Evolutionary conservation across 2,113 vertebrate genomes (phyloP), one percentile per base, ranked within the genome.

Genomic region (Phycodurus eques): DNA sequence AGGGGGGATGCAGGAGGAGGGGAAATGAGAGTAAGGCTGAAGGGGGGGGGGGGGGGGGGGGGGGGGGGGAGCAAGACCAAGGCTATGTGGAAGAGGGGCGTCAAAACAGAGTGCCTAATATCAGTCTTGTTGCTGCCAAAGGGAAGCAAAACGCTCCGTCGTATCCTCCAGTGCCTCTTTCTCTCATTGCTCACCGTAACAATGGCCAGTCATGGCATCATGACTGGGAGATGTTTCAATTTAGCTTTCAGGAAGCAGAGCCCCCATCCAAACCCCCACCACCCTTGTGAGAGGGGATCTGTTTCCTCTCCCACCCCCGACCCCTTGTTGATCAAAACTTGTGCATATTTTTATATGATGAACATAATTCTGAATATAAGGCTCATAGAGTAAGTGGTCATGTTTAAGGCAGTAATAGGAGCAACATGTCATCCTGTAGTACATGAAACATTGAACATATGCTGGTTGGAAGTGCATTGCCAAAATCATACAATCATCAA

Each of bases 181-280:
- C 85, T 78, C 62, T 74, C 76, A 81, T 82, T 87, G 72, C 73
- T 68, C 63, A 22, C 31, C 20, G 68, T 84, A 78, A 90, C 83
- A 90, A 88, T 76, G 68, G 72, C 27, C 35, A 80, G 85, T 87
- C 83, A 80, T 88, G 81, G 79, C 87, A 87, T 90, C 85, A 86
- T 89, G 88, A 87, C 85, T 82, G 85, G 75, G 78, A 88, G 88
- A 91, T 91, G 86, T 88, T 90, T 92, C 82, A 89, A 86, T 90
- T 91, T 84, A 85, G 80, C 83, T 75, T 81, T 81, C 77, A 84
- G 69, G 71, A 71, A 67, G 71, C 68, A 1, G 67, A 77, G n/a
- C 31, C 62, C 62, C 62, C 4, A 4, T n/a, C 35, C 35, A 63
- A 63, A 13, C 62, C 62, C 10, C 62, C 42, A 43, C 62, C 39